phyloP scores from a whole-genome alignment of 2,113 vertebrate genomes.

The Zootoca vivipara region DNA sequence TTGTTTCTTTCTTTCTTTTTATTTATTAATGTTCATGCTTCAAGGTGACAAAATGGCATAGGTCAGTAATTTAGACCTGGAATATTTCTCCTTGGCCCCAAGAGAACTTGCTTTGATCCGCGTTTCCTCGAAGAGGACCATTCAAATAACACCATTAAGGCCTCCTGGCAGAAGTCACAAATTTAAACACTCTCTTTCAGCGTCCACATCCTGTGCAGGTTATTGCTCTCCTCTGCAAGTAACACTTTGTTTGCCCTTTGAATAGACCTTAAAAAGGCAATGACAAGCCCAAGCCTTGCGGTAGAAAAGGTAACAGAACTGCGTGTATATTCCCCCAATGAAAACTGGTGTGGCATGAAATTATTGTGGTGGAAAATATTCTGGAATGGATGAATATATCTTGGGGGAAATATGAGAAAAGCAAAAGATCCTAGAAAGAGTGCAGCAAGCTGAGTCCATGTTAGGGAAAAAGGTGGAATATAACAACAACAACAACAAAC shows the following conservation, averaged over 20 bases:
- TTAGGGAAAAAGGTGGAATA: no score
- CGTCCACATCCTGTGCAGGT: background rate
- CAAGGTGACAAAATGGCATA: background rate
- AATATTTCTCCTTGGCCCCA: background rate
- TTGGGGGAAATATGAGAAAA: background rate
- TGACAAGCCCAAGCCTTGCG: background rate
- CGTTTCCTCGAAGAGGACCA: background rate
- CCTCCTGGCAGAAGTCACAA: background rate
- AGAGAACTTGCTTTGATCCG: background rate
- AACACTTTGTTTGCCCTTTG: background rate
- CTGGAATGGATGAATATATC: background rate
- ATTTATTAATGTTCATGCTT: background rate
- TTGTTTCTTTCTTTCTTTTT: background rate
- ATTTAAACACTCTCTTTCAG: background rate
- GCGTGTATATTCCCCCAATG: background rate
- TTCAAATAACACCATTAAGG: background rate
- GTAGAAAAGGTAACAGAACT: background rate
- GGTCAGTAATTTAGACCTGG: background rate
- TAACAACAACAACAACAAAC: no score
- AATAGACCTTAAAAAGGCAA: background rate
- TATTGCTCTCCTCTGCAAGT: background rate
- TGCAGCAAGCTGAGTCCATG: no score
- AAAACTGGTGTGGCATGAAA: background rate
- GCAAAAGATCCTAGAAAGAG: no score
- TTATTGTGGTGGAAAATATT: background rate